phyloP scores from a whole-genome alignment of 2,797 vertebrate genomes.

The Gallinago nigripennis region DNA sequence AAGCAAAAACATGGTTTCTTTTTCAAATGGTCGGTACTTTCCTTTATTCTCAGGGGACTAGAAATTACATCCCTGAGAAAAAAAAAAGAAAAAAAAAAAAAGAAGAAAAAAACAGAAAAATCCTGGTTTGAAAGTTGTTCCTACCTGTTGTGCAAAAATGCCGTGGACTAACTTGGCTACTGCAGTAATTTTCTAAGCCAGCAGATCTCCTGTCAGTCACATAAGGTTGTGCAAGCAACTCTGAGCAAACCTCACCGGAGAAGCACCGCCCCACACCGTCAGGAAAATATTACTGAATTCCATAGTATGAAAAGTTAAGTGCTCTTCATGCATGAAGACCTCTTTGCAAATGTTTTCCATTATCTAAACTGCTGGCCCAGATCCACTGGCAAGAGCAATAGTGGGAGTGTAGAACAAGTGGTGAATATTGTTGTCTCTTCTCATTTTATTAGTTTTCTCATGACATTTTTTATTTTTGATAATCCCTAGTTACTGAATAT shows the following conservation, averaged over 20 bases:
- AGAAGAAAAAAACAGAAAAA: not conserved
- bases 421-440: conserved; percentile 14
- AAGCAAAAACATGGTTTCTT: not conserved
- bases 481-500: not conserved
- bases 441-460: not conserved
- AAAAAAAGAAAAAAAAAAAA: too few relatives aligned
- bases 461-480: conserved; percentile 9
- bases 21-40: not conserved
- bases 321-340: not conserved
- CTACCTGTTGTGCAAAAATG: not conserved
- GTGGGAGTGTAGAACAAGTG: not conserved
- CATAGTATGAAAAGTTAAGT: not conserved
- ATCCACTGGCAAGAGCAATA: not conserved
- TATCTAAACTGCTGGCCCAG: conserved; percentile 7
- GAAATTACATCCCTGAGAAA: not conserved
- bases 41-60: not conserved
- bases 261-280: conserved; percentile 24
- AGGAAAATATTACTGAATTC: conserved; percentile 23
- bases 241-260: not conserved
- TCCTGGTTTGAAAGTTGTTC: not conserved
- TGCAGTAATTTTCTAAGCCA: not conserved
- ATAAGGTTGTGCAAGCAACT: not conserved
- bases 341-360: conserved; percentile 51
- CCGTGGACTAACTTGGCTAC: not conserved
- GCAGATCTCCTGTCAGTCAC: not conserved